Evolutionary conservation across 2,888 invertebrate species (phyloP).

Genomic region (Platynereis dumerilii): DNA sequence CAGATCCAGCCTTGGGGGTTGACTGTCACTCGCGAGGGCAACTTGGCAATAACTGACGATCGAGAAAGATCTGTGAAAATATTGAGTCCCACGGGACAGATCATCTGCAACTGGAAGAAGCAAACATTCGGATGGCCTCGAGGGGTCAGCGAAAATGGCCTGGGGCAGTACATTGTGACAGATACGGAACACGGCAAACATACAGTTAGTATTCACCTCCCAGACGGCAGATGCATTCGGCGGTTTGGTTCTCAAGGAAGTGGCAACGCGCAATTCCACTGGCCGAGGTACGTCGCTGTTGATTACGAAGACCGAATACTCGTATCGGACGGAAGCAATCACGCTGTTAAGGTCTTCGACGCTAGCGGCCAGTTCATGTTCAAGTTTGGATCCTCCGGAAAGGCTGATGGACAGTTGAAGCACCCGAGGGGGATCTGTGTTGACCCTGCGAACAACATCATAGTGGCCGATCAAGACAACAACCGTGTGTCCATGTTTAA

Average conservation of each 20-base stretch:
- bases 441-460: slow-evolving; percentile 63
- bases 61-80: slow-evolving; percentile 42
- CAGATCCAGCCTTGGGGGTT: slow-evolving; percentile 47
- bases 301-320: slow-evolving; percentile 61
- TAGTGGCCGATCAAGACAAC: slow-evolving; percentile 67
- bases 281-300: slow-evolving; percentile 65
- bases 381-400: slow-evolving; percentile 65
- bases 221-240: slow-evolving; percentile 33
- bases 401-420: slow-evolving; percentile 64
- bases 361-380: slow-evolving; percentile 62
- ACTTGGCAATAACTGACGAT: slow-evolving; percentile 45
- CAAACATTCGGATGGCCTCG: slow-evolving; percentile 44
- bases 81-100: slow-evolving; percentile 37
- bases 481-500: slow-evolving; percentile 47
- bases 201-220: slow-evolving; percentile 37
- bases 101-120: slow-evolving; percentile 41
- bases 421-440: slow-evolving; percentile 66
- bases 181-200: slow-evolving; percentile 58
- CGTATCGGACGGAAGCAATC: slow-evolving; percentile 66
- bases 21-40: slow-evolving; percentile 37
- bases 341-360: slow-evolving; percentile 65
- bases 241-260: slow-evolving; percentile 54
- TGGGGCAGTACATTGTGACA: slow-evolving; percentile 61
- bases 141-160: slow-evolving; percentile 48
- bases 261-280: slow-evolving; percentile 62